Evolutionary conservation across 2,113 vertebrate species (phyloP).

Genomic region (Spizaetus ornatus): DNA sequence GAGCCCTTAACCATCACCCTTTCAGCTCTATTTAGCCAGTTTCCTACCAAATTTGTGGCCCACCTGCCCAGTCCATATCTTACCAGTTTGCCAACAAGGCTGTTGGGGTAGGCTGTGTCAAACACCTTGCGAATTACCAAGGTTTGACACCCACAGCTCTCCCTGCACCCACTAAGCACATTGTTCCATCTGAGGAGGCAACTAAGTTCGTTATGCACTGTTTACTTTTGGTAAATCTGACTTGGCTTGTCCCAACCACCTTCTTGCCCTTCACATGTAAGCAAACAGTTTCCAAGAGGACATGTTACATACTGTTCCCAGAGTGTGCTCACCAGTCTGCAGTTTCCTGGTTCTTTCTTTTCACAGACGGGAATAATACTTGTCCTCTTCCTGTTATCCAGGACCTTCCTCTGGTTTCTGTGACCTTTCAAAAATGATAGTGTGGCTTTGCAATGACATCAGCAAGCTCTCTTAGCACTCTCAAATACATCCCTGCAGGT

Average conservation of each 20-base stretch:
- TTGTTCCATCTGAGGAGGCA: background rate
- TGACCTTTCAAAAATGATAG: background rate
- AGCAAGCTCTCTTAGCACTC: background rate
- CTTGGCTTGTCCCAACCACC: background rate
- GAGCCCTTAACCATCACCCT: background rate
- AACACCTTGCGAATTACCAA: background rate
- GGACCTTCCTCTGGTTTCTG: background rate
- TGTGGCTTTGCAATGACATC: background rate
- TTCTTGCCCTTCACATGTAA: background rate
- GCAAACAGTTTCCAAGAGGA: background rate
- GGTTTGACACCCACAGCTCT: background rate
- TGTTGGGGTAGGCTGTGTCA: background rate
- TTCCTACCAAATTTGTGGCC: background rate
- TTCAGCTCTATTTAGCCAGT: background rate
- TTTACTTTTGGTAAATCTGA: background rate
- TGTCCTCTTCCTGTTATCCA: background rate
- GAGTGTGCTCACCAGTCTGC: background rate
- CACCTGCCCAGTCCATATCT: background rate
- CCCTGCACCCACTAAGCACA: background rate
- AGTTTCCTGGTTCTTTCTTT: background rate
- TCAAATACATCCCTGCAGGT: background rate
- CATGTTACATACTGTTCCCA: background rate
- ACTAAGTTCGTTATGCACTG: background rate
- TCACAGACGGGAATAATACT: background rate
- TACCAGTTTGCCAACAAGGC: background rate